These are phyloP conservation scores for Cephus cinctus DNA, from an alignment of 1,140 invertebrate genomes.

Conservation along the genomic window DNA sequence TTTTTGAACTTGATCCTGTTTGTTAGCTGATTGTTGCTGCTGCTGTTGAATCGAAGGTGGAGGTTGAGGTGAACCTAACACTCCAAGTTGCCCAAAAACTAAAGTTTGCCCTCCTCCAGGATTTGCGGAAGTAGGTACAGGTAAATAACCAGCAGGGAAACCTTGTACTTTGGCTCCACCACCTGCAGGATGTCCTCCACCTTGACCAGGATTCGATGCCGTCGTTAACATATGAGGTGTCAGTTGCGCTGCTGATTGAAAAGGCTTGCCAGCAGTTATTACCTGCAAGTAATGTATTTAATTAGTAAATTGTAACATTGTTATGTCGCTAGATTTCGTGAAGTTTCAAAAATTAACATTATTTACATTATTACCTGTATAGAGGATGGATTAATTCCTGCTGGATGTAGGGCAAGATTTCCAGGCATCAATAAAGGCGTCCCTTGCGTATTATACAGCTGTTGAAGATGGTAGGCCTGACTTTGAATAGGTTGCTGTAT, in stretches of 20 bases:
- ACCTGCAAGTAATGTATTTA: slow-evolving; percentile 56
- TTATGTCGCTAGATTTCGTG: no score
- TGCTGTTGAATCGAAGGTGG: slow-evolving; percentile 51
- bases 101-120: slow-evolving; percentile 74
- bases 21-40: slow-evolving; percentile 44
- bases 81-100: slow-evolving; percentile 75
- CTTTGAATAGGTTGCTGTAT: slow-evolving; percentile 81
- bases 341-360: no score
- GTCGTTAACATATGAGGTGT: slow-evolving; percentile 77
- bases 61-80: slow-evolving; percentile 71
- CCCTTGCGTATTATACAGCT: slow-evolving; percentile 77
- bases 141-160: slow-evolving; percentile 59
- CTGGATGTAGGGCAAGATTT: slow-evolving; percentile 72
- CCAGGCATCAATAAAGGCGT: slow-evolving; percentile 75
- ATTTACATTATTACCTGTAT: slow-evolving; percentile 62
- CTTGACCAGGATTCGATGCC: slow-evolving; percentile 62
- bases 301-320: slow-evolving; percentile 4
- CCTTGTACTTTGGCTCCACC: slow-evolving; percentile 59
- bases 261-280: slow-evolving; percentile 77
- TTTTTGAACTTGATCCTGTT: slow-evolving; percentile 53
- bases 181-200: slow-evolving; percentile 66
- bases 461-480: slow-evolving; percentile 71
- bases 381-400: slow-evolving; percentile 73
- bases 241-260: slow-evolving; percentile 72
- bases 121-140: slow-evolving; percentile 75